Conservation (phyloP, 2,797 vertebrate genomes). For the Dendrocincla tyrannina region DNA sequence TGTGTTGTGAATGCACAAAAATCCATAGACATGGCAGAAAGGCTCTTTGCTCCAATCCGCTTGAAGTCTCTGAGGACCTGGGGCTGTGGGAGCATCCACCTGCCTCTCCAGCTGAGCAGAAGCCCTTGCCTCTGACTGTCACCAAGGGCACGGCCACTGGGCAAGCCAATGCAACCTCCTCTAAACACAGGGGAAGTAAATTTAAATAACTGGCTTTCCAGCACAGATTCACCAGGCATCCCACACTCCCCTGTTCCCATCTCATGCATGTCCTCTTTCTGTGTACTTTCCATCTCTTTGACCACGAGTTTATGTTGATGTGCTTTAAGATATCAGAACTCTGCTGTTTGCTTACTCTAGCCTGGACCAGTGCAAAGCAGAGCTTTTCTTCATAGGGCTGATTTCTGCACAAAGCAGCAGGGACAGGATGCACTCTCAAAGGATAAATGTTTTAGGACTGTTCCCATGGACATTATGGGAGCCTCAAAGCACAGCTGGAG, state of each 20-base stretch:
- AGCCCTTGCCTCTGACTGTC: background rate
- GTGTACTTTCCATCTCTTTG: background rate
- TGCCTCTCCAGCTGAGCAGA: background rate
- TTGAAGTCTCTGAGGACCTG: background rate
- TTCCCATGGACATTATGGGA: background rate
- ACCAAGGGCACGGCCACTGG: background rate
- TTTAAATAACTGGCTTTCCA: background rate
- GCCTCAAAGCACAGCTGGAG: slow-evolving; percentile 22
- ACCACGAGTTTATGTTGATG: background rate
- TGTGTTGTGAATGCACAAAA: slow-evolving; percentile 9
- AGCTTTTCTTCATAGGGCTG: background rate
- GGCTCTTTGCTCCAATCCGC: background rate
- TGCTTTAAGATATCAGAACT: background rate
- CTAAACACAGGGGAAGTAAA: background rate
- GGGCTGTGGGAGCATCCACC: background rate
- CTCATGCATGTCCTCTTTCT: background rate
- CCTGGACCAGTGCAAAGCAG: background rate
- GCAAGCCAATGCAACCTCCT: background rate
- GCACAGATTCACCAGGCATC: background rate
- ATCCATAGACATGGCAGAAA: background rate
- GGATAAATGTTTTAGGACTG: background rate
- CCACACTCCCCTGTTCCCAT: background rate
- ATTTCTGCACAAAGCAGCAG: slow-evolving; percentile 14
- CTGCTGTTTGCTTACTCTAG: background rate
- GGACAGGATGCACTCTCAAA: background rate